A percentile compares a stretch with the other conserved stretches of the same genome.
phyloP scores from a whole-genome alignment of 2,888 invertebrate species.

The Tiliacea citrago region DNA sequence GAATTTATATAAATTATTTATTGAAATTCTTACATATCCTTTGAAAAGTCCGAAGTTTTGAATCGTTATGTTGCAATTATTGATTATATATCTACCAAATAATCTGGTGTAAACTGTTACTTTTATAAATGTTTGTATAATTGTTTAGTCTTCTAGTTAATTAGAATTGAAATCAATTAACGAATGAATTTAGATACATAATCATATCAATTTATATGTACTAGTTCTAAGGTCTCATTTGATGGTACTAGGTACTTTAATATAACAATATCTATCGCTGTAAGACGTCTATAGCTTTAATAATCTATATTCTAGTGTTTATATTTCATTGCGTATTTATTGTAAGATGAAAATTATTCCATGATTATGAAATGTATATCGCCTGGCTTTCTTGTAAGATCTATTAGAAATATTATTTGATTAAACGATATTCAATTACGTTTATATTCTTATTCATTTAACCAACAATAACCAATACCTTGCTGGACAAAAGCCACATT shows the following conservation, averaged over 20 bases:
- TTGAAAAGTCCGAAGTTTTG: constrained; percentile 34
- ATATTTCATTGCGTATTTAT: constrained; percentile 66
- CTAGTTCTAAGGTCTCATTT: constrained; percentile 57
- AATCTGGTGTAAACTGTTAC: constrained; percentile 37
- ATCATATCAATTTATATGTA: constrained; percentile 71
- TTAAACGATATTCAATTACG: constrained; percentile 73
- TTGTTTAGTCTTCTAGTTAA: constrained; percentile 58
- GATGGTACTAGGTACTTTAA: constrained; percentile 62
- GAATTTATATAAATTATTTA: constrained; percentile 57
- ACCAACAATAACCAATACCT: background rate
- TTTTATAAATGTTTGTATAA: constrained; percentile 51
- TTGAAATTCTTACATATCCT: constrained; percentile 53
- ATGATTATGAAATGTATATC: constrained; percentile 72
- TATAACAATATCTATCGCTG: constrained; percentile 70
- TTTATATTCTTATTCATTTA: constrained; percentile 32
- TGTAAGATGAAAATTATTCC: constrained; percentile 64
- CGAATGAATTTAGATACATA: constrained; percentile 71
- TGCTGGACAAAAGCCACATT: background rate
- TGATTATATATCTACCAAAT: constrained; percentile 51
- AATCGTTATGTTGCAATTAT: constrained; percentile 39
- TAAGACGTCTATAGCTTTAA: constrained; percentile 79
- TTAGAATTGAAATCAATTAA: constrained; percentile 62
- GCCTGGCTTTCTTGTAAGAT: constrained; percentile 80
- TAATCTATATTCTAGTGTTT: constrained; percentile 66
- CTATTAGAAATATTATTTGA: constrained; percentile 79